A percentile compares a stretch with the other conserved stretches of the same genome.
Conservation (phyloP, 1,140 invertebrate species). For the Dinothrombium tinctorium region DNA sequence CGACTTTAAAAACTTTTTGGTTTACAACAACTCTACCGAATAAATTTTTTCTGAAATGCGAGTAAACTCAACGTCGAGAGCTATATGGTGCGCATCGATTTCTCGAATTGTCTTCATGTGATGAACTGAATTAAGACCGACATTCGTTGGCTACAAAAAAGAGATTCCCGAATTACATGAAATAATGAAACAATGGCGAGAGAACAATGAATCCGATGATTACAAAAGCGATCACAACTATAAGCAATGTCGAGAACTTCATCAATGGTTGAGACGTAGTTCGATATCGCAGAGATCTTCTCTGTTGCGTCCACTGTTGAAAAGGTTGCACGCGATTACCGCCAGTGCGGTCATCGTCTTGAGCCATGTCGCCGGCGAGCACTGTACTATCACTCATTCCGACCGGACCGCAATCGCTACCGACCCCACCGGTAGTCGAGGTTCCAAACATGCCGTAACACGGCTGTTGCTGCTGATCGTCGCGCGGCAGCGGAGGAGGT, state of each 20-base stretch:
- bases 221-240: conserved; percentile 11
- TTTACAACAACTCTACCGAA: too few relatives aligned
- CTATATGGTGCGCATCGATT: too few relatives aligned
- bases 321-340: neutral
- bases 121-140: too few relatives aligned
- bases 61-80: too few relatives aligned
- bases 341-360: neutral
- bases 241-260: conserved; percentile 10
- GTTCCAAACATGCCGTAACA: neutral
- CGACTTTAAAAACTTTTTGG: too few relatives aligned
- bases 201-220: conserved; percentile 16
- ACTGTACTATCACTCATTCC: conserved; percentile 1
- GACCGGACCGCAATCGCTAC: neutral
- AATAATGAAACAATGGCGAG: conserved; percentile 14
- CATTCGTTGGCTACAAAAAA: too few relatives aligned
- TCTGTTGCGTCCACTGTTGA: conserved; percentile 7
- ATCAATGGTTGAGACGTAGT: conserved; percentile 8
- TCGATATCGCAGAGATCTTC: conserved; percentile 6
- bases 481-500: neutral
- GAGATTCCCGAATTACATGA: too few relatives aligned
- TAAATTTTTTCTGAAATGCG: too few relatives aligned
- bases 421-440: too few relatives aligned
- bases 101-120: too few relatives aligned
- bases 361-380: neutral
- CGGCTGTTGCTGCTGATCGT: neutral